These are phyloP conservation scores for Thereva unica DNA, from an alignment of 2,888 invertebrate species.

Conservation along the genomic window DNA sequence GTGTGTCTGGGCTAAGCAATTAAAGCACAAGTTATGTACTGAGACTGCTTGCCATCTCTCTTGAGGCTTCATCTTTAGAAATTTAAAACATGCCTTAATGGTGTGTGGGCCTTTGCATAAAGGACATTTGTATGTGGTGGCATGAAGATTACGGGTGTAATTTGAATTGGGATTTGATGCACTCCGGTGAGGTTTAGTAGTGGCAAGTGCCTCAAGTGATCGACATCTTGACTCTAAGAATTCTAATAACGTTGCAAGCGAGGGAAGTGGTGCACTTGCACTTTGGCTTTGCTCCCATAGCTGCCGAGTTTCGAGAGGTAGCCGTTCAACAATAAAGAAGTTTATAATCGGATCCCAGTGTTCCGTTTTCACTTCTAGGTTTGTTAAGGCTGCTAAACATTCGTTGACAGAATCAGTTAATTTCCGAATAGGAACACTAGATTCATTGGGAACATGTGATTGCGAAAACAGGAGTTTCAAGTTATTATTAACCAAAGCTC, in stretches of 20 bases:
- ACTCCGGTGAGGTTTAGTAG: not conserved
- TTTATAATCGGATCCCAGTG: conserved; percentile 7
- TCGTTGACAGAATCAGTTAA: conserved; percentile 4
- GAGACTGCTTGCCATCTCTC: not conserved
- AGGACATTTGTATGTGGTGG: not conserved
- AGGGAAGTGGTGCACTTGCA: not conserved
- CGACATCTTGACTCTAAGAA: conserved; percentile 1
- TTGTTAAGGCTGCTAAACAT: not conserved
- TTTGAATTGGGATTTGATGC: not conserved
- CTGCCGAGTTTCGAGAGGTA: not conserved
- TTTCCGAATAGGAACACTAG: not conserved
- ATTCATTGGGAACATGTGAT: not conserved
- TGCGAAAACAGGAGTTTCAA: not conserved
- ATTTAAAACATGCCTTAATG: conserved; percentile 1
- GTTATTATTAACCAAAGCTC: not conserved
- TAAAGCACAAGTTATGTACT: not conserved
- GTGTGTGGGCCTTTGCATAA: not conserved
- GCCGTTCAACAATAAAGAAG: not conserved
- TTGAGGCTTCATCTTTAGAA: not conserved
- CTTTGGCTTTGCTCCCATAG: conserved; percentile 3
- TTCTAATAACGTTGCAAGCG: not conserved
- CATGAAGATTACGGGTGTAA: not conserved
- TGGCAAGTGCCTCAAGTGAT: not conserved
- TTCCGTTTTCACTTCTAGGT: conserved; percentile 11
- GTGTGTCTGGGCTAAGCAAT: not conserved